phyloP scores from a whole-genome alignment of 2,797 vertebrate genomes.

The Merluccius polli region DNA sequence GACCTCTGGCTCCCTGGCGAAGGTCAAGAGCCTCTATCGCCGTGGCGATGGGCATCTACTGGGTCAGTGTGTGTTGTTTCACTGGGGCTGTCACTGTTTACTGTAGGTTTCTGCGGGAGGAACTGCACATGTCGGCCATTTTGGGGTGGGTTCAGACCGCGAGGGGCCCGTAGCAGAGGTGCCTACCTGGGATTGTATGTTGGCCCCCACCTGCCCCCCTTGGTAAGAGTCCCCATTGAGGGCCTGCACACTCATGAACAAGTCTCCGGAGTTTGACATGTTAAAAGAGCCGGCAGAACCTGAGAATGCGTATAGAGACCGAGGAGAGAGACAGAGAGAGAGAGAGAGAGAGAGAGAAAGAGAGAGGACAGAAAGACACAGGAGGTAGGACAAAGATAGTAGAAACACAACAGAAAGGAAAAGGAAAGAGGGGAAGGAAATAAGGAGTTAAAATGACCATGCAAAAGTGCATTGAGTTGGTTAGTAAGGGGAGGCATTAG shows the following conservation, averaged over 20 bases:
- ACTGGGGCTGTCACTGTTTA: neutral
- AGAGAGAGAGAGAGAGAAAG: constrained; percentile 76
- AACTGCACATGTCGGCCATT: neutral
- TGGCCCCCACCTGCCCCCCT: constrained; percentile 99
- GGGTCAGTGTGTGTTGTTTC: neutral
- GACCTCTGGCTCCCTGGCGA: constrained; percentile 51
- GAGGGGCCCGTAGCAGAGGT: constrained; percentile 37
- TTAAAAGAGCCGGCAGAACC: constrained; percentile 99
- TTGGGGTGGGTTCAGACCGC: neutral
- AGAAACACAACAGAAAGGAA: constrained; percentile 34
- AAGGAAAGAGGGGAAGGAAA: constrained; percentile 50
- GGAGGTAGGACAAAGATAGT: constrained; percentile 12
- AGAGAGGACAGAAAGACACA: constrained; percentile 24
- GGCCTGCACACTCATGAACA: constrained; percentile 99
- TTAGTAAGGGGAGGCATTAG: constrained; percentile 56
- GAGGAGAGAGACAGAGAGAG: constrained; percentile 28
- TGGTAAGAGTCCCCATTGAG: constrained; percentile 99
- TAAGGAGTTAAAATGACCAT: constrained; percentile 68
- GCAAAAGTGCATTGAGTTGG: constrained; percentile 60
- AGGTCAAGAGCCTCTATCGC: constrained; percentile 50
- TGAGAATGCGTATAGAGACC: constrained; percentile 78
- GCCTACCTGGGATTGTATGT: constrained; percentile 99
- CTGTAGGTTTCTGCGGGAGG: neutral
- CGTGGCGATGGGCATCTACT: constrained; percentile 14
- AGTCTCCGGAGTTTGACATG: constrained; percentile 99